A percentile compares a stretch with the other conserved stretches of the same genome.
phyloP scores from a whole-genome alignment of 2,113 vertebrate genomes.

The Oxyura jamaicensis region DNA sequence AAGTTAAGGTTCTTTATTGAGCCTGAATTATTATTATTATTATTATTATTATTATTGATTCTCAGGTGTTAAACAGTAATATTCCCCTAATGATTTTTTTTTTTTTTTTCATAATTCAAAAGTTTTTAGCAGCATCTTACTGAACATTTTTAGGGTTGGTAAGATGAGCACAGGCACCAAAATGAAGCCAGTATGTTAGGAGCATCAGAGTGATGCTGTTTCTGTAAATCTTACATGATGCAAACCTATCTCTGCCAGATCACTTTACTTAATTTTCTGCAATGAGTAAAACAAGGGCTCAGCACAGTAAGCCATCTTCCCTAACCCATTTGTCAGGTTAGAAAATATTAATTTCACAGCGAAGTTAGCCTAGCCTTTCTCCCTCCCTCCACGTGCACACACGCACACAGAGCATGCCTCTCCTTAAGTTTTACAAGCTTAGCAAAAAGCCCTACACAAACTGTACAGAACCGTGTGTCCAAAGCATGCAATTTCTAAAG shows the following conservation, averaged over 20 bases:
- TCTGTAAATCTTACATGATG: not conserved
- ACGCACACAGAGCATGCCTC: not conserved
- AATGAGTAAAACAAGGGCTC: too few species aligned
- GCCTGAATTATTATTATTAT: not conserved
- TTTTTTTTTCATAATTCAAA: not conserved
- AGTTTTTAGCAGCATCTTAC: not conserved
- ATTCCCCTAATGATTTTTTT: not conserved
- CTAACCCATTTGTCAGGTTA: too few species aligned
- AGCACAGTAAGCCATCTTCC: too few species aligned
- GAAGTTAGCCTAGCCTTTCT: not conserved
- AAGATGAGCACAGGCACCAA: not conserved
- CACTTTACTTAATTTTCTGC: too few species aligned
- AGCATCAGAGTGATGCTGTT: not conserved
- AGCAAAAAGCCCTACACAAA: constrained; percentile 13
- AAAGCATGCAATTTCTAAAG: constrained; percentile 9
- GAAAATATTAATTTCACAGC: too few species aligned
- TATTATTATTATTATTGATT: not conserved
- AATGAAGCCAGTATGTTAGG: not conserved
- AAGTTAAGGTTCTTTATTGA: not conserved
- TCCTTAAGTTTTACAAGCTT: constrained; percentile 27
- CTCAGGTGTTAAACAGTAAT: not conserved
- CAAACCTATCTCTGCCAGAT: not conserved
- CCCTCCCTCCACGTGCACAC: not conserved
- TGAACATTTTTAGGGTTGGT: not conserved
- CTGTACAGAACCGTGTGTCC: not conserved